Base-by-base conservation (phyloP, 2,888 invertebrate genomes). In the Cephalotes varians region DNA sequence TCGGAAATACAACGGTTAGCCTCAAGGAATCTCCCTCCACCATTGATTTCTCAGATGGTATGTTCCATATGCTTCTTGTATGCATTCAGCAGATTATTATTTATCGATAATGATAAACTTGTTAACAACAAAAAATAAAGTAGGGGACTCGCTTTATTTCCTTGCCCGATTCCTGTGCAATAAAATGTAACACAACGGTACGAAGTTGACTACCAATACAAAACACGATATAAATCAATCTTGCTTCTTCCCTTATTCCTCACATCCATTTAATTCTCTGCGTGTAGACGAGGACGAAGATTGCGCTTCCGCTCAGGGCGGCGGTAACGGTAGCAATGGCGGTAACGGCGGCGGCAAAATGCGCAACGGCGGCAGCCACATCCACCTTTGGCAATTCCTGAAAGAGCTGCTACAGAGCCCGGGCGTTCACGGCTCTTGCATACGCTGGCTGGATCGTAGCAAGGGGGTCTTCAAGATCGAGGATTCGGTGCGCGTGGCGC, bases 391-490 rank as follows among this genome's bases (percentile, higher is more conserved):
- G 99, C 99, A 99, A 95, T 99, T 99, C 95, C 96, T 99, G 76
- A 99, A 99, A 94, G 99, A 99, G 94, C 96, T 99, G 21, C 96
- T 99, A 1, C 96, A 98, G 28, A 97, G 98, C 72, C 98, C 99
- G 0, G 98, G 98, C 90, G 95, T 97, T 47, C 98, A 99, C 94
- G 98, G 98, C 15, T 97, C 98, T 5, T 99, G 99, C 94, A 99
- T 99, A 93, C 97, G 99, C 93, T 99, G 99, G 99, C 95, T 99
- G 91, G 99, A 99, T 95, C 97, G 99, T 93, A 96, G 96, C 94
- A 98, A 97, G 95, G 99, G 99, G 82, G 98, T 99, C 60, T 99
- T 99, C 96, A 99, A 99, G 95, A 99, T 99, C 94, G 99, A 99
- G 95, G 99, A 99, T 95, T 99, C 99, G 15, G 98, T 99, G 40